Conservation (phyloP, 1,140 invertebrate species). For the Liolophura sinensis region DNA sequence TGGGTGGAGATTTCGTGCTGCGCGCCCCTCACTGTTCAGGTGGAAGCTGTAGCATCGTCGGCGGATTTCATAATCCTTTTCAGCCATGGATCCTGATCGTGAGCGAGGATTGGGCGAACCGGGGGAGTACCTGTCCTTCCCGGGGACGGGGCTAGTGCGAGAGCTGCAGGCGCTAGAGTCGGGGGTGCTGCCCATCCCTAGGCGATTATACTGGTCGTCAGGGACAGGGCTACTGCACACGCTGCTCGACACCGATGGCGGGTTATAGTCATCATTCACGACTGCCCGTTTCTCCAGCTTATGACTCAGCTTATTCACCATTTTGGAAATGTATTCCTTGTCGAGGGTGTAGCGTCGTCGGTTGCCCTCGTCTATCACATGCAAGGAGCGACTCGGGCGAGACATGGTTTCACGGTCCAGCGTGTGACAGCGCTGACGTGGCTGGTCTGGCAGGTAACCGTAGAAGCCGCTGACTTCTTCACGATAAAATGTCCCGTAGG, state of each 20-base stretch:
- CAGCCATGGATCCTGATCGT: conserved; percentile 44
- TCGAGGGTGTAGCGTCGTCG: conserved; percentile 43
- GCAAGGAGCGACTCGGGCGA: conserved; percentile 29
- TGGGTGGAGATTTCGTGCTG: conserved; percentile 25
- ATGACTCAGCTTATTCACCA: conserved; percentile 44
- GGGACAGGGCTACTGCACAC: conserved; percentile 46
- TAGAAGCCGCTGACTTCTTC: conserved; percentile 46
- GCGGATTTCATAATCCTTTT: conserved; percentile 36
- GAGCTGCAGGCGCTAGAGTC: conserved; percentile 33
- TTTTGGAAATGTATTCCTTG: conserved; percentile 47
- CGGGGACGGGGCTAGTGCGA: conserved; percentile 34
- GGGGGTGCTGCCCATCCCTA: conserved; percentile 28
- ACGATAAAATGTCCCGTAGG: conserved; percentile 52
- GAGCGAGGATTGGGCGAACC: conserved; percentile 42
- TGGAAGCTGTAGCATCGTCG: conserved; percentile 52
- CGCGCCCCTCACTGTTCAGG: conserved; percentile 45
- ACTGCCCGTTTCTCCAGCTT: conserved; percentile 37
- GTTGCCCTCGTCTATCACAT: conserved; percentile 49
- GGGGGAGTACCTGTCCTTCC: conserved; percentile 34
- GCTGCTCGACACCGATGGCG: conserved; percentile 44
- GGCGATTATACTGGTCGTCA: conserved; percentile 31
- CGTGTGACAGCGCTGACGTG: conserved; percentile 47
- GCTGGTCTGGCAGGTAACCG: conserved; percentile 42
- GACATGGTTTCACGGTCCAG: conserved; percentile 46
- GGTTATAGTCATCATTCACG: conserved; percentile 40